phyloP scores from a whole-genome alignment of 2,113 vertebrate species.

The Apteryx mantelli region DNA sequence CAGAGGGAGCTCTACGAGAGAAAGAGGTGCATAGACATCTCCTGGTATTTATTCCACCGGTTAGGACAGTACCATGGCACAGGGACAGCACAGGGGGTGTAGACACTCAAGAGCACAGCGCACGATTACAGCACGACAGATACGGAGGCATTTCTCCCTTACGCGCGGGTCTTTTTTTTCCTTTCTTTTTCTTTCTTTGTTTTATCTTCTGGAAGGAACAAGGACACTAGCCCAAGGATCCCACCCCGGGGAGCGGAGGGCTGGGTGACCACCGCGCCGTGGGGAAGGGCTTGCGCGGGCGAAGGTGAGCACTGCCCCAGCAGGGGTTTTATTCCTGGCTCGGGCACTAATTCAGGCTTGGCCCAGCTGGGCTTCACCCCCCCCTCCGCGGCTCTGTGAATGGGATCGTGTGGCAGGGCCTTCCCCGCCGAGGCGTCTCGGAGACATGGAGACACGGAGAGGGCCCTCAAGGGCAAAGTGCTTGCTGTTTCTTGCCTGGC shows the following conservation, averaged over 20 bases:
- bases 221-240: neutral
- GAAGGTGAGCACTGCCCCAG: neutral
- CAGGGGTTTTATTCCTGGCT: neutral
- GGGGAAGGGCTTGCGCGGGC: neutral
- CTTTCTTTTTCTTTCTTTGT: too few relatives aligned
- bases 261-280: neutral
- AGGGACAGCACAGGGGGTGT: slow-evolving; percentile 1
- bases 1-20: neutral
- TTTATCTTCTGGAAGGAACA: neutral
- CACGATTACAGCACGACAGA: slow-evolving; percentile 33
- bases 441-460: neutral
- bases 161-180: neutral
- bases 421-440: too few relatives aligned
- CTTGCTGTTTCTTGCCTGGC: neutral
- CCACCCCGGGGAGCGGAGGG: neutral
- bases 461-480: neutral
- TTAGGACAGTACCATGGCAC: slow-evolving; percentile 11
- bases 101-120: neutral
- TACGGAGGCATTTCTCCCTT: neutral
- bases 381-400: neutral
- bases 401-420: neutral
- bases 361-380: neutral
- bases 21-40: slow-evolving; percentile 63
- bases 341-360: neutral
- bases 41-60: slow-evolving; percentile 71